phyloP scores from a whole-genome alignment of 1,140 invertebrate genomes.

The Orussus abietinus region DNA sequence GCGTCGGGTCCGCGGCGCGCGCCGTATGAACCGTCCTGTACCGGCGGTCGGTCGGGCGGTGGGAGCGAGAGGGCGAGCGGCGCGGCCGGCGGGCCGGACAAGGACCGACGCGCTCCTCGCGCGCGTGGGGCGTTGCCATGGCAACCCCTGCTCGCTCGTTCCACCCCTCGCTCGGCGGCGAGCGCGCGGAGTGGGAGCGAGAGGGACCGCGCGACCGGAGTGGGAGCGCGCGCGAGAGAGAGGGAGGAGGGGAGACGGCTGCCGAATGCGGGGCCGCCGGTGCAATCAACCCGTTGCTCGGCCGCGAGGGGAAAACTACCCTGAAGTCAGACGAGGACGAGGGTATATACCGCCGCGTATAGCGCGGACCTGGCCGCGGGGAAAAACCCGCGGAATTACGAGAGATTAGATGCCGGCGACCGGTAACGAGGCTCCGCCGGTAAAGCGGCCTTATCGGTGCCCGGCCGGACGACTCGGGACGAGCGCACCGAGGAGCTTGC shows the following conservation, averaged over 20 bases:
- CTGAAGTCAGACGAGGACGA: conserved; percentile 37
- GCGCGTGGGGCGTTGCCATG: conserved; percentile 53
- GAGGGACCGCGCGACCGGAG: conserved; percentile 15
- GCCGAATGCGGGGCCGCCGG: conserved; percentile 38
- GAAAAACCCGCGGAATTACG: conserved; percentile 29
- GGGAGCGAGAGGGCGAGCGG: conserved; percentile 9
- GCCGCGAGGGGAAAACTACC: conserved; percentile 47
- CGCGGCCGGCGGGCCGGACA: conserved; percentile 21
- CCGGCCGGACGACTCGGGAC: too few relatives aligned
- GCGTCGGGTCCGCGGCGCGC: too few relatives aligned
- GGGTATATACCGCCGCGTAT: conserved; percentile 14
- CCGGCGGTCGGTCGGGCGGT: background rate
- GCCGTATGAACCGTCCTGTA: conserved; percentile 38
- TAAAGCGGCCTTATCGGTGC: conserved; percentile 42
- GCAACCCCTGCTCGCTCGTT: conserved; percentile 43
- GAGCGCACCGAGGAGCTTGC: too few relatives aligned
- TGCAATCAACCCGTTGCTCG: conserved; percentile 51
- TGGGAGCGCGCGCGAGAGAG: conserved; percentile 12
- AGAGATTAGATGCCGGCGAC: conserved; percentile 36
- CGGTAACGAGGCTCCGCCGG: conserved; percentile 34
- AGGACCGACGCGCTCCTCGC: conserved; percentile 37
- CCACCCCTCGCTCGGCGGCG: conserved; percentile 29
- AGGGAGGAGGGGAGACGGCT: conserved; percentile 21
- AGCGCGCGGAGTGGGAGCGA: conserved; percentile 14
- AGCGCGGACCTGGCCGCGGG: conserved; percentile 7